These are phyloP conservation scores for Oncopodura yosiiana DNA, from an alignment of 1,140 invertebrate genomes.

Conservation along the genomic window DNA sequence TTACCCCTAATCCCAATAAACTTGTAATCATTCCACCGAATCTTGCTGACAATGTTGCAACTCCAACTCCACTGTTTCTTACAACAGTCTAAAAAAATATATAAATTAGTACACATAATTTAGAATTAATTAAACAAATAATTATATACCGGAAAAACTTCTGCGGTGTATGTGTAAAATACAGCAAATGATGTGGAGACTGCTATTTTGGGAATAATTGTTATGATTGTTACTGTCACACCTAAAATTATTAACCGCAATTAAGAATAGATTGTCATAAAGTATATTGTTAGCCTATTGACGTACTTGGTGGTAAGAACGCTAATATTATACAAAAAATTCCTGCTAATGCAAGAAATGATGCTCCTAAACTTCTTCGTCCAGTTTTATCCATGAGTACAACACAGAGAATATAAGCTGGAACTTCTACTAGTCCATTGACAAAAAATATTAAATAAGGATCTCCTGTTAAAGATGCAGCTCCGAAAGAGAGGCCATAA, in stretches of 20 bases:
- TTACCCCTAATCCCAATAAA: constrained; percentile 27
- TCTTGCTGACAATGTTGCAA: constrained; percentile 34
- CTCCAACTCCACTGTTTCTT: constrained; percentile 33
- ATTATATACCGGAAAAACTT: constrained; percentile 40
- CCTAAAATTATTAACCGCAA: constrained; percentile 24
- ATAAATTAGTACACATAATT: not conserved
- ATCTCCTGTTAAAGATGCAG: constrained; percentile 13
- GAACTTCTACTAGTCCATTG: constrained; percentile 27
- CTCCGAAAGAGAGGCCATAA: constrained; percentile 23
- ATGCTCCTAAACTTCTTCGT: constrained; percentile 1
- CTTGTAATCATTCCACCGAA: constrained; percentile 35
- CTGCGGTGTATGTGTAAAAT: constrained; percentile 46
- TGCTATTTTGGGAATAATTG: constrained; percentile 43
- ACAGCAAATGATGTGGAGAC: constrained; percentile 43
- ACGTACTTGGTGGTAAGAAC: constrained; percentile 1
- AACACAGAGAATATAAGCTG: constrained; percentile 14
- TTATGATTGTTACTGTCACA: constrained; percentile 34
- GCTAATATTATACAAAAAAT: constrained; percentile 7
- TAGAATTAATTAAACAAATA: constrained; percentile 27
- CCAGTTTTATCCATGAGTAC: constrained; percentile 8
- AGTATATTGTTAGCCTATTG: too few relatives aligned
- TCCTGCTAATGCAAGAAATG: constrained; percentile 13
- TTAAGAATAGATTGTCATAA: not conserved
- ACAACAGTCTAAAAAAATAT: constrained; percentile 11
- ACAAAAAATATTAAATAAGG: constrained; percentile 26